Evolutionary conservation across 2,113 vertebrate species (phyloP).

Genomic region (Lasiurus borealis): DNA sequence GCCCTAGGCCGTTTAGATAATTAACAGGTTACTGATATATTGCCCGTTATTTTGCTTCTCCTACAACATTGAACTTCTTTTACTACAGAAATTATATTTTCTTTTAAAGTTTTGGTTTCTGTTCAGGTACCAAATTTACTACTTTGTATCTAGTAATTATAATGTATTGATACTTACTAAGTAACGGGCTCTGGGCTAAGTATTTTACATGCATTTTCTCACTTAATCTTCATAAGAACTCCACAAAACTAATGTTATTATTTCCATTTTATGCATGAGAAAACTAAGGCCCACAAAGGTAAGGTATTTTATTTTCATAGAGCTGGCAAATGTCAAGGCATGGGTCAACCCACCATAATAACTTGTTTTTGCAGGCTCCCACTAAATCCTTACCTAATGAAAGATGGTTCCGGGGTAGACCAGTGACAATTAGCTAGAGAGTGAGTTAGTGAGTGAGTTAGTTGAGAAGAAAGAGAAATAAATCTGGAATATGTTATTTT

Average conservation of each 20-base stretch:
- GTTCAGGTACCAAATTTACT: constrained; percentile 11
- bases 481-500: neutral
- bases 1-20: neutral
- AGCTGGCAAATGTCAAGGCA: neutral
- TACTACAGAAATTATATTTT: neutral
- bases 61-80: neutral
- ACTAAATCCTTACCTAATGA: neutral
- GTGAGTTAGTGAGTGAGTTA: neutral
- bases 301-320: neutral
- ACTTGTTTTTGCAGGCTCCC: neutral
- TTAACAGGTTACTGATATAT: neutral
- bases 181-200: neutral
- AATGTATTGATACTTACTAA: neutral
- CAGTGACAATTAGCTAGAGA: neutral
- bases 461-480: neutral
- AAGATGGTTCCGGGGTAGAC: neutral
- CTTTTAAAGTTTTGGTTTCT: neutral
- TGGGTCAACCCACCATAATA: neutral
- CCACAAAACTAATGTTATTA: neutral
- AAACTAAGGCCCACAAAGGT: neutral
- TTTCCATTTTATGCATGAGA: neutral
- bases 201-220: constrained; percentile 21
- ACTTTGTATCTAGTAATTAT: constrained; percentile 11
- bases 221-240: neutral
- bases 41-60: neutral